Base-by-base conservation (phyloP, 1,140 invertebrate species). In the Reticulitermes speratus region DNA sequence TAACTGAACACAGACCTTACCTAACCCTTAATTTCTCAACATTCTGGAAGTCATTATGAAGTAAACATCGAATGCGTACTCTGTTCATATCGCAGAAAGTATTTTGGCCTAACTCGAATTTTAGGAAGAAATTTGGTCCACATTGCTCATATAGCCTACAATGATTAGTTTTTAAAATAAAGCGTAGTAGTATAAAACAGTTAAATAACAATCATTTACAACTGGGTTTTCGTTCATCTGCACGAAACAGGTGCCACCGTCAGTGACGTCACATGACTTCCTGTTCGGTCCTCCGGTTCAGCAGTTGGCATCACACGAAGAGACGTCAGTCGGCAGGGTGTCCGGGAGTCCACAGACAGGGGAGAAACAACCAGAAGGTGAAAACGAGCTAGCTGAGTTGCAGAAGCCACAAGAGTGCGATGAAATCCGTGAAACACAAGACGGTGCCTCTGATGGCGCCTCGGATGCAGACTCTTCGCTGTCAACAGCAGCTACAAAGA, bases 401-500 rank as follows among this genome's bases (percentile, higher is more conserved):
- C 44, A 45, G 48, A 85, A 45, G 44, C 48, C 84, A 48, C 32
- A 44, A 38, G 44, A 32, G 21, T 55, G 55, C 25, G 59, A 85
- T 21, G 85, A 85, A 32, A 38, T n/a, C 21, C 44, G 9, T 23
- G 21, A 19, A 81, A 12, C 44, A 19, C 32, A 25, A 69, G 19
- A 84, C 23, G 83, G 23, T 9, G 83, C 7, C 19, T n/a, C 45
- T 32, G n/a, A 55, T 9, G 44, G 30, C 23, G 8, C 48, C 12
- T 5, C 83, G 16, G 82, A 25, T 11, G 9, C 83, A 59, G 83
- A 84, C 23, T 86, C 86, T 25, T 83, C 86, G 25, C 6, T 14
- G 16, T 84, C 82, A 3, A 84, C 82, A 23, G 95, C 95, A 44
- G 95, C 95, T 23, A 94, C 93, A 7, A 96, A 94, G 89, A 96